Evolutionary conservation across 2,888 invertebrate genomes (phyloP).

Genomic region (Dermolepida albohirtum): DNA sequence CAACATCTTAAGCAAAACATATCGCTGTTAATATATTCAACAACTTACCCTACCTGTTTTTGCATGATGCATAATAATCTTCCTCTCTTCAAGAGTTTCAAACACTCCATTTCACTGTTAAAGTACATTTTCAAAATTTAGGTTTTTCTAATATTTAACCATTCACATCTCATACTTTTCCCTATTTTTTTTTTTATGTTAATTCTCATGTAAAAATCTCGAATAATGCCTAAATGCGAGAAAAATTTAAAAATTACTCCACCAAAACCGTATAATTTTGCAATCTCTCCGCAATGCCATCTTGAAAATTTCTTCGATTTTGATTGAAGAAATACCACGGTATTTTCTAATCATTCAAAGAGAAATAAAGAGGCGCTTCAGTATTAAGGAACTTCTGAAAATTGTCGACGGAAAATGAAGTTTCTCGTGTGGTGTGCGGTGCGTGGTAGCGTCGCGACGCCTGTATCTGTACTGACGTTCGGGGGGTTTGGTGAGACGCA

Average conservation of each 20-base stretch:
- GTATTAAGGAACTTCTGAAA: not conserved
- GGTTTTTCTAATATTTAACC: not conserved
- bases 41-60: slow-evolving; percentile 12
- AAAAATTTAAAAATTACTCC: not conserved
- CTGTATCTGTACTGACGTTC: slow-evolving; percentile 47
- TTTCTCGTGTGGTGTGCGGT: not conserved
- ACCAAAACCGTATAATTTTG: not conserved
- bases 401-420: slow-evolving; percentile 8
- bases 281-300: not conserved
- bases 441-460: slow-evolving; percentile 47
- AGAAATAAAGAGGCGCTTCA: no score
- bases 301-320: no score
- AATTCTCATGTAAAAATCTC: no score
- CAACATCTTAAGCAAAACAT: not conserved
- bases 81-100: slow-evolving; percentile 1
- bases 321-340: no score
- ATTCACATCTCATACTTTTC: not conserved
- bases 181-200: no score
- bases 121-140: slow-evolving; percentile 1
- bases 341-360: no score
- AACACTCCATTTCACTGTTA: not conserved
- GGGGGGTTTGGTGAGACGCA: slow-evolving; percentile 43
- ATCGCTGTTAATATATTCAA: slow-evolving; percentile 14
- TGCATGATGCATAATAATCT: not conserved
- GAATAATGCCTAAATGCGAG: not conserved